Evolutionary conservation across 2,888 invertebrate genomes (phyloP), one percentile per base, ranked within the genome.

Genomic region (Mythimna vitellina): DNA sequence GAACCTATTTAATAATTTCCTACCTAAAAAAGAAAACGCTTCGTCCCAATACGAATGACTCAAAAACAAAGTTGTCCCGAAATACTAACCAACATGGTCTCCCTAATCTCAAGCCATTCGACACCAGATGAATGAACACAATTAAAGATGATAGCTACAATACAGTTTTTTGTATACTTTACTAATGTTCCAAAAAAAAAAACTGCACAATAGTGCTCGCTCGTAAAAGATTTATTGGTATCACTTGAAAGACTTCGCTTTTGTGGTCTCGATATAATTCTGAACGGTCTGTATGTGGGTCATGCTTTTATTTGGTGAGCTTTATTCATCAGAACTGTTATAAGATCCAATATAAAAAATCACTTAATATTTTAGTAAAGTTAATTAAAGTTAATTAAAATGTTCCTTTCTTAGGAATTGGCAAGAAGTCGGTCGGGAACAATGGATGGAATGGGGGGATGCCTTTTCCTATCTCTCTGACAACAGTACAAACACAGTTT

Each of bases 151-250:
- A 74, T 71, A 71, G 51, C 53, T 7, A 85, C 76, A 82, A 73
- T 71, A 61, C 2, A 6, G 22, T 65, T 83, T 85, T 83, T 83
- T 80, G 56, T 71, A 61, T 54, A 65, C 70, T 62, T 73, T 76
- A 77, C 64, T 76, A 74, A 76, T 70, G 83, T 74, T 70, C 35
- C 49, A 42, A 58, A 65, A 35, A 73, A 77, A 80, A 77, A 81
- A 81, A 71, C 29, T 54, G 7, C 56, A 81, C 73, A 79, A 84
- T 76, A 57, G 32, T 46, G 32, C 51, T 10, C 56, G 10, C 25
- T 80, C 29, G 70, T 78, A 76, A 61, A 80, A 80, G 81, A 73
- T 78, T 78, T 68, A 86, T 81, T 74, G 17, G 68, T 70, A 70
- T 62, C 65, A 75, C 38, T 65, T 57, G 60, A 73, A 74, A 78